Conservation (phyloP, 2,797 vertebrate species). For the Leptodactylus fallax region DNA sequence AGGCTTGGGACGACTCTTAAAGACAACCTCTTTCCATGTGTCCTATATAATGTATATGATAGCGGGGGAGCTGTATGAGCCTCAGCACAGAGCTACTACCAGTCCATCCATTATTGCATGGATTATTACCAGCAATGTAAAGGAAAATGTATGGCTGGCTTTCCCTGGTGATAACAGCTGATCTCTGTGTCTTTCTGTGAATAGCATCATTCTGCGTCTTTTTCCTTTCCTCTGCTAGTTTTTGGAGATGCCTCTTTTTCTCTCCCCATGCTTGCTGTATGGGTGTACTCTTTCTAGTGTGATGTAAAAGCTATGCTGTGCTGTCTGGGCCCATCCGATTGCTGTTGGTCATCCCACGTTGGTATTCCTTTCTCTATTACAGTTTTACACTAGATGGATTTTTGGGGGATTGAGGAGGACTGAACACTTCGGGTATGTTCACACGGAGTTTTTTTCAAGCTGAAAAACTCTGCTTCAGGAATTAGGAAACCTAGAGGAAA, state of each 20-base stretch:
- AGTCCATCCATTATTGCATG: background rate
- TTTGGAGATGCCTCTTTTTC: background rate
- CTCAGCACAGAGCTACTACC: background rate
- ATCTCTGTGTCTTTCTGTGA: no score
- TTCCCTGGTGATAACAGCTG: background rate
- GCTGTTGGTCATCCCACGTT: background rate
- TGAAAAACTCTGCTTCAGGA: no score
- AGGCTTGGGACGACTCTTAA: background rate
- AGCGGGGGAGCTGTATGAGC: no score
- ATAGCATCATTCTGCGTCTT: background rate
- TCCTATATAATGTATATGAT: background rate
- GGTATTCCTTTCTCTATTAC: no score
- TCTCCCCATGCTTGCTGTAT: background rate
- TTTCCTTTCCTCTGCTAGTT: background rate
- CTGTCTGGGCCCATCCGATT: background rate
- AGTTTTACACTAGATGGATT: no score
- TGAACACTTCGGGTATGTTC: no score
- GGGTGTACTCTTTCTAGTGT: background rate
- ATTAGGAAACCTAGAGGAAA: no score
- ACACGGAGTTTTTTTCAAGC: no score
- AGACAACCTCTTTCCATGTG: background rate
- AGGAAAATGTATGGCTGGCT: background rate
- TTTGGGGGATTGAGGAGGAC: no score
- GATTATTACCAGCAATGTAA: no score
- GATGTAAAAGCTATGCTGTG: background rate